Evolutionary conservation across 1,140 invertebrate genomes (phyloP), one percentile per base, ranked within the genome.

Genomic region (Octopus sinensis): DNA sequence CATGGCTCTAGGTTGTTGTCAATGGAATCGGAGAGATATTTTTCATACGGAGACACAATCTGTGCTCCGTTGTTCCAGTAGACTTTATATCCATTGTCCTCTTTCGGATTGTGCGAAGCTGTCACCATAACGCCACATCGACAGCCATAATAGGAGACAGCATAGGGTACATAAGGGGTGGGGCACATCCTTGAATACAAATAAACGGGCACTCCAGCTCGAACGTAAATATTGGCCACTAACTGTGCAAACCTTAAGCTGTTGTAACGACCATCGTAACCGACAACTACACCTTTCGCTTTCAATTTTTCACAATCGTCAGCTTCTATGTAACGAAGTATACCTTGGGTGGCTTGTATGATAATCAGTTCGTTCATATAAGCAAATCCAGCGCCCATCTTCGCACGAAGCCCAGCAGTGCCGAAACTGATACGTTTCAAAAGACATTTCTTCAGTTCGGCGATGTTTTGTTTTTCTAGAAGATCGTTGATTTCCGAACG

Each of bases 321-420:
- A 78, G 93, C 90, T 81, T 93, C 88, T 53, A 98, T 87, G 90
- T 98, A 96, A 80, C 94, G 93, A 56, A 94, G 93, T 76, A 99
- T 90, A 6, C 98, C 98, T 89, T 91, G 97, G 5, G 95, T 94
- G 30, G 98, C 96, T 92, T 99, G 98, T 77, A 99, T 93, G 53
- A 99, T 95, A 0, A 99, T 97, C 53, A 99, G 92, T 91, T 99
- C 97, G 92, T 99, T 99, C 95, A 99, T 97, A 80, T 94, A 94
- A 85, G 93, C 93, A 88, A 95, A 98, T 0, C 98, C 98, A 68
- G 96, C 94, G 23, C 94, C 95, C 97, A 99, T 99, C 83, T 92
- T 91, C 0, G 96, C 96, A 82, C 98, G 92, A 7, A 99, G 91
- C 4, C 98, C 96, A 4, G 97, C 96, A 6, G 97, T 97, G 51